Base-by-base conservation (phyloP, 2,797 vertebrate genomes). In the Mycteria americana region DNA sequence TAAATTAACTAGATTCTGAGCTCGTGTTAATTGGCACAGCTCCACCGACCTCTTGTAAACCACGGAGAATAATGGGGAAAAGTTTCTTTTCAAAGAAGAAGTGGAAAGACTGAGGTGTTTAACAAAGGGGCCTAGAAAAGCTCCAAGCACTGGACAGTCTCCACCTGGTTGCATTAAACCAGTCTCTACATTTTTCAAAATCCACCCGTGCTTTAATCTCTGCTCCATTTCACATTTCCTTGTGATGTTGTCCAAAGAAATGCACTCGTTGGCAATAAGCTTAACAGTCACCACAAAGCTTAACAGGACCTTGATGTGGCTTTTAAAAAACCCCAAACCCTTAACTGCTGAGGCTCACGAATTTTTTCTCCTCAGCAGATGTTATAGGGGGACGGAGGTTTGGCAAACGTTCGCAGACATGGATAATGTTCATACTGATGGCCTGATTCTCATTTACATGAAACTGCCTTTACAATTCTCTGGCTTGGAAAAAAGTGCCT, bases 201-300 rank as follows among this genome's bases (percentile, higher is more conserved):
- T 85, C 92, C 83, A 84, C 39, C 64, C 65, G 0, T 79, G 72
- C 79, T 93, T 54, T 54, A 88, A 97, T 95, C 85, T 90, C 92
- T 82, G 72, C 93, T 96, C 93, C 83, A 54, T 88, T 95, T 94
- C 95, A 95, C 79, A 77, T 97, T 88, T 80, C 85, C 70, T 84
- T 67, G 45, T 75, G 74, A 95, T 90, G 90, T 28, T 69, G 76
- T 48, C 83, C 85, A 75, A 91, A 95, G 90, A 87, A 94, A 89
- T 54, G 69, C 54, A 16, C 64, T 91, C 64, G 1, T 31, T 92
- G 94, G 77, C 95, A 95, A 83, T 11, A 57, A 94, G 88, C 92
- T 94, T 12, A 80, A 57, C 84, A 86, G 65, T 62, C 77, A 89
- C 92, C 84, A 57, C 92, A 86, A 84, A 91, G 69, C 73, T 89